Evolutionary conservation across 2,113 vertebrate genomes (phyloP), one percentile per base, ranked within the genome.

Genomic region (Cyanistes caeruleus): DNA sequence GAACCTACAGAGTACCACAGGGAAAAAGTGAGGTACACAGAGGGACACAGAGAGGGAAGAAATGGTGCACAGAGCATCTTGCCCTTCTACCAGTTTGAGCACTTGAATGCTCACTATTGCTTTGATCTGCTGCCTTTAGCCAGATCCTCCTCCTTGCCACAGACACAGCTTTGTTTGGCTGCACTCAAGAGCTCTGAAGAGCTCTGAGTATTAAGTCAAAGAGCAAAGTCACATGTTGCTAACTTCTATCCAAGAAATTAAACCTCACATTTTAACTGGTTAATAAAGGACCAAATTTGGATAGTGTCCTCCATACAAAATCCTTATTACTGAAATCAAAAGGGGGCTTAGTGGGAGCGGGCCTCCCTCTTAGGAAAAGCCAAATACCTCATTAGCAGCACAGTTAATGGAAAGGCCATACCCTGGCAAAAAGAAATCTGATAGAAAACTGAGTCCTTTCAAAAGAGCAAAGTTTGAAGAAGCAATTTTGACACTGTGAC

Each of bases 261-360:
- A 94, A 95, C 92, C 72, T 81, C 60, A 41, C 12, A 65, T 74
- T 69, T 94, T 90, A 93, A 63, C 31, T 67, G 30, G 85, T 70
- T 89, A 88, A 90, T 90, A 94, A 94, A 90, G 60, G 60, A 13
- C 39, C 68, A 91, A 70, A 93, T 93, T 70, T 68, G 73, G 68
- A 92, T 14, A 48, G 60, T 5, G 30, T 92, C 22, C 72, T 59
- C 80, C 22, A 56, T 51, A 86, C 64, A 90, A 96, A 93, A 95
- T 44, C 68, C 64, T 8, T 67, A 72, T 84, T 92, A 75, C 4
- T 69, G 41, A 77, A 96, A 93, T 88, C 64, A 88, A 87, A 88
- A 93, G 28, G 27, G 23, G 48, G 52, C 67, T 96, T 85, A 63
- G 74, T 5, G 41, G 73, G 46, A 88, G 43, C 55, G 65, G 53